Evolutionary conservation across 2,888 invertebrate genomes (phyloP), one percentile per base, ranked within the genome.

Genomic region (Microdon myrmicae): DNA sequence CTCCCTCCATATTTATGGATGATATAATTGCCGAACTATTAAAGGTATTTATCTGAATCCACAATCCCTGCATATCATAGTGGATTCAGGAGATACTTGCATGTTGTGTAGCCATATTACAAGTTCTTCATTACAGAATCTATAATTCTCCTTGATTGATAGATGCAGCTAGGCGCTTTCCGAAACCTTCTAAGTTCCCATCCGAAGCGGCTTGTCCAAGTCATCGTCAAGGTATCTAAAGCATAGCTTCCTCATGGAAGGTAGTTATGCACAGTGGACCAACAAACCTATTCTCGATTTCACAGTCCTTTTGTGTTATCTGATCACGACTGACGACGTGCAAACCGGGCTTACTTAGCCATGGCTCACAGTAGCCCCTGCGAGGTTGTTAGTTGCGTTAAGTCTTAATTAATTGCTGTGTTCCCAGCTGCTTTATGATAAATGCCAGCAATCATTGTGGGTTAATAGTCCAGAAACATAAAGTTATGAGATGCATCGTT

Each of bases 361-460:
- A 4, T 29, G 7, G 10, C 38, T 38, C 13, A 25, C 26, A 26
- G 51, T 51, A 51, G 41, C 53, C 32, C 13, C 41, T 31, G 22
- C 47, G 8, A 43, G 43, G 60, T 31, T 60, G 35, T 54, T 38
- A 32, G 54, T 44, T 44, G 43, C 38, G 48, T 44, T 48, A 38
- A 29, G 32, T 31, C 23, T 41, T 60, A 60, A 60, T 55, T 60
- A 55, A 60, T 60, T 59, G 41, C 45, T 45, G 26, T 59, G 59
- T 53, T 59, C 35, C 45, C 45, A 47, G 59, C 45, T 53, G 41
- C 45, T 53, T 59, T 47, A 59, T 59, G 51, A 47, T 59, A 59
- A 59, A 59, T 59, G 41, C 47, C 45, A 34, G 19, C 31, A 59
- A 51, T 59, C 59, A 59, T 59, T 41, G 39, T 47, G 45, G 51